These are phyloP conservation scores for Etheostoma perlongum DNA, from an alignment of 2,797 vertebrate genomes.

Conservation along the genomic window DNA sequence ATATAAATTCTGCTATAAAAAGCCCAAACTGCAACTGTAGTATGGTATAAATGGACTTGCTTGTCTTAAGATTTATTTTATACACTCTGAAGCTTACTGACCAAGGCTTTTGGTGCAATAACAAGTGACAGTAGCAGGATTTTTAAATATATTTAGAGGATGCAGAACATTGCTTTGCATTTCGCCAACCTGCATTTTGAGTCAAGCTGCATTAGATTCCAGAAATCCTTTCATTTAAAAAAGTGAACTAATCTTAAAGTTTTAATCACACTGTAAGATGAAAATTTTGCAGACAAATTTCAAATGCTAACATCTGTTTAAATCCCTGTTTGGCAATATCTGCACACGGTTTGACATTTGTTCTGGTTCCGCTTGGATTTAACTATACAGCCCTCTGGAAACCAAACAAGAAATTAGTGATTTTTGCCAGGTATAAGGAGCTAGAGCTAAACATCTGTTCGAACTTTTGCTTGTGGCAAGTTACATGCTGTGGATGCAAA, in stretches of 20 bases:
- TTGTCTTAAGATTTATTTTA: background rate
- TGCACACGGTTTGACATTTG: conserved; percentile 68
- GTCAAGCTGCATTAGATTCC: background rate
- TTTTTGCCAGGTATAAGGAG: conserved; percentile 67
- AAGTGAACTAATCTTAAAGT: conserved; percentile 48
- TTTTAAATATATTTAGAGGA: conserved; percentile 3
- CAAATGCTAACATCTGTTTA: conserved; percentile 70
- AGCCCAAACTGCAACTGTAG: background rate
- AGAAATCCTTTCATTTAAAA: conserved; percentile 34
- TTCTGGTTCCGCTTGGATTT: conserved; percentile 75
- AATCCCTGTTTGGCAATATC: conserved; percentile 73
- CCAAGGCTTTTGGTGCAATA: conserved; percentile 4
- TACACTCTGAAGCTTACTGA: background rate
- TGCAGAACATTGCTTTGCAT: background rate
- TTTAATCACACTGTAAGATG: conserved; percentile 49
- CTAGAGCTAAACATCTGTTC: conserved; percentile 70
- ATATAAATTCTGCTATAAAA: background rate
- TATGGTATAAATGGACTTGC: background rate
- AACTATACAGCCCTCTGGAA: conserved; percentile 72
- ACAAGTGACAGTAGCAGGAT: background rate
- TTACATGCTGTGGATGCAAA: conserved; percentile 58
- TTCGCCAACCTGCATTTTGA: conserved; percentile 5
- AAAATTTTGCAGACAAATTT: conserved; percentile 58
- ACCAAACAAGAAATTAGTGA: conserved; percentile 70
- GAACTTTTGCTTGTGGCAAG: conserved; percentile 63